Base-by-base conservation (phyloP, 2,113 vertebrate species). In the Machaerirhynchus nigripectus region DNA sequence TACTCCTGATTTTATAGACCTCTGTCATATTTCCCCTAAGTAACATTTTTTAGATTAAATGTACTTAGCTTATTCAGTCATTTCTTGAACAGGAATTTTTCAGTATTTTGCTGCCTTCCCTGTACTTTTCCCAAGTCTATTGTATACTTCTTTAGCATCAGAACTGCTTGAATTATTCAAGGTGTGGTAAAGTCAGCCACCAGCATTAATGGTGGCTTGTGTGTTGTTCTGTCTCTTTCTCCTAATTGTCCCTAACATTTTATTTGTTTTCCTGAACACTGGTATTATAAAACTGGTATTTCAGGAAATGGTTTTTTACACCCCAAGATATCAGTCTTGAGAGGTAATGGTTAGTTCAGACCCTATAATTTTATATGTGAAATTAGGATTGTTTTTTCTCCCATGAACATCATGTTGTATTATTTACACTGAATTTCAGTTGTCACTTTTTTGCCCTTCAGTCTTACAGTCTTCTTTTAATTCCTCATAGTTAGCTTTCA, bases 371-470 rank as follows among this genome's bases (percentile, higher is more conserved):
- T 93, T 88, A 30, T 76, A 40, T 80, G 61, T 73, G 40, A 90
- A 85, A 93, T 90, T 93, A 83, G 26, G 61, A 69, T 73, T 91
- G 40, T 18, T 97, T 91, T 91, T 91, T 68, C 61, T 91, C 28
- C 31, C 17, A 46, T 46, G 10, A 49, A 37, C 33, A 57, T 80
- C 1, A 1, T 3, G 26, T 94, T 24, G 37, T 35, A 37, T 91
- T 89, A 63, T 82, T 91, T 93, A 93, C 49, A 76, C n/a, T 56
- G 69, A 65, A 83, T 79, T 87, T 85, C 44, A n/a, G 75, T 87
- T 82, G 74, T 68, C 88, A 65, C 10, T 75, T 71, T 57, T 55
- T 73, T 87, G 61, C 10, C 37, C 63, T 87, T 94, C 78, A 76
- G 49, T 85, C 24, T 82, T 56, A 33, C 21, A 68, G 39, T 37